Evolutionary conservation across 2,888 invertebrate genomes (phyloP), one percentile per base, ranked within the genome.

Genomic region (Anticlea derivata): DNA sequence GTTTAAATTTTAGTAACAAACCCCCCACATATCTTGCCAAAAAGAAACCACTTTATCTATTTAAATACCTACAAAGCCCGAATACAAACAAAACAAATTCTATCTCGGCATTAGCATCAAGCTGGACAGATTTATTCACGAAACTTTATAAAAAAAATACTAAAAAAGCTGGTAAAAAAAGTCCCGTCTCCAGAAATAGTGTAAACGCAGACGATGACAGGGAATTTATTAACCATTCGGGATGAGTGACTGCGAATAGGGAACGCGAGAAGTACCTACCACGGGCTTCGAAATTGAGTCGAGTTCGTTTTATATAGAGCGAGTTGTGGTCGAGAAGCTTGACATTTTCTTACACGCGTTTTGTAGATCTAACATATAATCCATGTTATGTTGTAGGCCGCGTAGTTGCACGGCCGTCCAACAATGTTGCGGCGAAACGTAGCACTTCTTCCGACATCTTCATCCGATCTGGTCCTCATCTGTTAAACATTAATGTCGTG

Each of bases 211-310:
- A 69, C 80, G 86, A 79, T 84, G 88, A 89, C 88, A 83, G 83
- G 71, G 80, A 81, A 89, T 89, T 89, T 89, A 89, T 89, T 78
- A 87, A 78, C 85, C 86, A 83, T 83, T 85, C 80, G 64, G 73
- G 70, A 82, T 87, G 88, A 89, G 78, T 78, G 82, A 88, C 82
- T 82, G 85, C 83, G 77, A 74, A 75, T 72, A 68, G 76, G 72
- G 76, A 67, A 63, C 60, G 61, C 27, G 39, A 27, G 40, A 8
- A 24, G 0, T 53, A 54, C 58, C 27, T 29, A 23, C 13, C 39
- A n/a, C n/a, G n/a, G n/a, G 37, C 17, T 23, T 27, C 7, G 33
- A 24, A 10, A 7, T 40, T 22, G 5, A 29, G 37, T 26, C 40
- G 24, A 26, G 7, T 29, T n/a, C 3, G 7, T n/a, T 34, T 6